Conservation (phyloP, 2,113 vertebrate genomes). For the Rallus limicola region DNA sequence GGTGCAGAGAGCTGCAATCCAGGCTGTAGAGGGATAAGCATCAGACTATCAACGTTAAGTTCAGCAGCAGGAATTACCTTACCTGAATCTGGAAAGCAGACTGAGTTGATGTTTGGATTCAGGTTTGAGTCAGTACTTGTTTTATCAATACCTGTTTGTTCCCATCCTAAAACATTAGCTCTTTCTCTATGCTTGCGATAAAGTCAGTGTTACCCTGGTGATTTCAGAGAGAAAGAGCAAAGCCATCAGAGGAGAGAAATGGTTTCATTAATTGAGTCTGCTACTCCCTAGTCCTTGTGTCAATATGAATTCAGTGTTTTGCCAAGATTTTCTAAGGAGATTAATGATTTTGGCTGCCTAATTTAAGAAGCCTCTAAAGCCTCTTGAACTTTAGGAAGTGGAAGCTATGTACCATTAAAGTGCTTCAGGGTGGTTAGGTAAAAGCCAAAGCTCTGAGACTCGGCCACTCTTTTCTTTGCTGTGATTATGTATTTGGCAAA, state of each 20-base stretch:
- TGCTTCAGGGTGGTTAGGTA: not conserved
- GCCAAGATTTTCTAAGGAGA: constrained; percentile 52
- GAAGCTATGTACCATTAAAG: not conserved
- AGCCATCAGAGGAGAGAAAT: constrained; percentile 35
- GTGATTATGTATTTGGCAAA: not conserved
- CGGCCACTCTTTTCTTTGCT: not conserved
- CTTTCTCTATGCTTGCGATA: not conserved
- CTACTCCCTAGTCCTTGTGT: constrained; percentile 11
- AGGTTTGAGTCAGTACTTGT: not conserved
- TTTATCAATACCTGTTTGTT: constrained; percentile 25
- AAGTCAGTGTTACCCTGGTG: constrained; percentile 2
- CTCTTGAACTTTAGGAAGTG: constrained; percentile 4
- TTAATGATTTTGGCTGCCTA: constrained; percentile 45
- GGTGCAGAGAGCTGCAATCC: not conserved
- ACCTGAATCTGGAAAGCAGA: not conserved
- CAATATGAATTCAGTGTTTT: constrained; percentile 48
- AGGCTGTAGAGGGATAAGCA: not conserved
- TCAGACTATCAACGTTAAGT: accelerated
- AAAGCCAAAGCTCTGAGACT: not conserved
- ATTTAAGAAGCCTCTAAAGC: constrained; percentile 20
- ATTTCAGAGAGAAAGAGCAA: constrained; percentile 15
- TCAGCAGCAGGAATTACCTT: not conserved
- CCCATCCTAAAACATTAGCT: not conserved
- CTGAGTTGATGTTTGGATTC: not conserved
- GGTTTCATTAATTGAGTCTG: constrained; percentile 42